phyloP scores from a whole-genome alignment of 2,888 invertebrate genomes.

The Habroteleia sp. region DNA sequence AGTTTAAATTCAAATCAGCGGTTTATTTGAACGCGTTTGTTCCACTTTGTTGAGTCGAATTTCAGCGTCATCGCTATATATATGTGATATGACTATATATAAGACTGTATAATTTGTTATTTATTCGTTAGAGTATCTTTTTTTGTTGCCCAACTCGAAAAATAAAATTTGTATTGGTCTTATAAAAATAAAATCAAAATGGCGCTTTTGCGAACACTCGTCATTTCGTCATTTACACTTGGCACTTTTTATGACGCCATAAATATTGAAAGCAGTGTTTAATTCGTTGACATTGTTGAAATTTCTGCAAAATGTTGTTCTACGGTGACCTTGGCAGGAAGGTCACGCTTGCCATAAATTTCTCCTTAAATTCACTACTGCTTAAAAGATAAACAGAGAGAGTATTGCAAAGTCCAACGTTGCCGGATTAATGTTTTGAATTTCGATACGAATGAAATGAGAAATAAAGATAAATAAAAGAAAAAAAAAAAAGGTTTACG shows the following conservation, averaged over 20 bases:
- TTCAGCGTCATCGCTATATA: constrained; percentile 15
- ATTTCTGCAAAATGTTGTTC: constrained; percentile 25
- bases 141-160: too few relatives aligned
- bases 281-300: constrained; percentile 31
- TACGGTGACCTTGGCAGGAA: constrained; percentile 39
- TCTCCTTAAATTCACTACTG: constrained; percentile 21
- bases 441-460: not conserved
- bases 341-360: constrained; percentile 40
- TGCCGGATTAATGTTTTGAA: constrained; percentile 30
- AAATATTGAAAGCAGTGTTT: constrained; percentile 26
- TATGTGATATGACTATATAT: too few relatives aligned
- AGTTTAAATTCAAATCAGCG: constrained; percentile 53
- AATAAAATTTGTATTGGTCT: too few relatives aligned
- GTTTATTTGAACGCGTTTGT: constrained; percentile 52
- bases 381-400: constrained; percentile 34
- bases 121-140: too few relatives aligned
- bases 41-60: constrained; percentile 47
- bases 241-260: constrained; percentile 15
- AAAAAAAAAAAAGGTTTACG: too few relatives aligned
- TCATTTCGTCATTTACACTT: constrained; percentile 20
- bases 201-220: not conserved
- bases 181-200: too few relatives aligned
- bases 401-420: constrained; percentile 24
- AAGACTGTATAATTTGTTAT: too few relatives aligned
- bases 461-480: too few relatives aligned